A percentile compares a stretch with the other conserved stretches of the same genome.
These are phyloP conservation scores for Drosophila ambigua DNA, from an alignment of 1,140 invertebrate genomes.

Conservation along the genomic window DNA sequence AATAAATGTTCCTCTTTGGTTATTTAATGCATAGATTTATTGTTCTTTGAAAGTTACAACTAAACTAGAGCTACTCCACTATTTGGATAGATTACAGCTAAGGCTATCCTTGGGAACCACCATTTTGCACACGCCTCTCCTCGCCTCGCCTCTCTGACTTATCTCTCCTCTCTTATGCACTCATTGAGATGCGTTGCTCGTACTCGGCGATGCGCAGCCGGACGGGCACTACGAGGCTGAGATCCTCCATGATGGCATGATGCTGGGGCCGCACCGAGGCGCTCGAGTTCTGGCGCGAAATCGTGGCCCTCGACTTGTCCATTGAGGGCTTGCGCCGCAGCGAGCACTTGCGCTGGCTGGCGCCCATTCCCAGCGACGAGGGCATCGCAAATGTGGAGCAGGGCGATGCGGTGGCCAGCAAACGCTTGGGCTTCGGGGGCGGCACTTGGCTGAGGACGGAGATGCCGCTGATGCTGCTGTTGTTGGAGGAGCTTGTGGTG, in stretches of 20 bases:
- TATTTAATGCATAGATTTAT: constrained; percentile 15
- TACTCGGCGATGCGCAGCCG: constrained; percentile 75
- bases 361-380: constrained; percentile 33
- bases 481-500: constrained; percentile 32
- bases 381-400: constrained; percentile 54
- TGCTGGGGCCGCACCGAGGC: constrained; percentile 63
- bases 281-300: constrained; percentile 64
- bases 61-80: constrained; percentile 12
- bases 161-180: constrained; percentile 25
- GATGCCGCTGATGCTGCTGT: constrained; percentile 3
- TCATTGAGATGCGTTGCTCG: constrained; percentile 77
- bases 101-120: constrained; percentile 59
- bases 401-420: constrained; percentile 21
- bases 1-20: background rate
- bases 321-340: constrained; percentile 70
- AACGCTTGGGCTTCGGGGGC: constrained; percentile 70
- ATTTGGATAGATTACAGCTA: background rate
- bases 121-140: constrained; percentile 37
- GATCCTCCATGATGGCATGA: constrained; percentile 76
- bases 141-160: background rate
- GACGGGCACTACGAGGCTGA: constrained; percentile 74
- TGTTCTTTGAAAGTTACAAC: constrained; percentile 33
- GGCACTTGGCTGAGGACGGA: constrained; percentile 28
- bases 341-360: constrained; percentile 61
- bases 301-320: constrained; percentile 71